Base-by-base conservation (phyloP, 2,888 invertebrate genomes). In the Brachyptera putata region DNA sequence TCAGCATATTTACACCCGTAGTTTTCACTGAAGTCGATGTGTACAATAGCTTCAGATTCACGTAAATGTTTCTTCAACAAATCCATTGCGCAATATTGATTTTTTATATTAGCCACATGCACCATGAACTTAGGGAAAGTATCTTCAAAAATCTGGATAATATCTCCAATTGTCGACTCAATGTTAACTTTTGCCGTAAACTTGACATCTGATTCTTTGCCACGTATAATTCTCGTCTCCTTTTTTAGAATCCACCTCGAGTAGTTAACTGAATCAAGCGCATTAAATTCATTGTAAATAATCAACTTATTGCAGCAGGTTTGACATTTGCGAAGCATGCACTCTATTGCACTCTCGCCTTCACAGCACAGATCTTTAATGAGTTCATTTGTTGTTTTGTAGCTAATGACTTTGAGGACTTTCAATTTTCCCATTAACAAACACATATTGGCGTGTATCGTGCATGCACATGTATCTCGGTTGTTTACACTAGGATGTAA, bases 141-240 rank as follows among this genome's bases (percentile, higher is more conserved):
- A 25, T 71, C 72, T 9, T 72, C 71, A 65, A 73, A 73, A 69
- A 73, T 72, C 59, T 69, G 68, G 3, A 70, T 65, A 60, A 74
- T 73, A 43, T 73, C 71, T 63, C 74, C 73, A 57, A 67, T 55
- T 43, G 61, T 62, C 65, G 71, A 71, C 63, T 71, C 71, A 26
- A 68, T 67, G 3, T 57, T 61, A 66, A 68, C 74, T 58, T 74
- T 75, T 67, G 74, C 73, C 1, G 68, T 66, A 65, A 76, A 74
- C 61, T 74, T 70, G 58, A 69, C 65, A 57, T 70, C 69, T 21
- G 68, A 63, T 9, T 18, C 11, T 49, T 49, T 49, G 11, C 26
- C 26, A 11, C 13, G 11, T n/a, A 14, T 49, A n/a, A 25, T 49
- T 4, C 48, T 22, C 11, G 7, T 7, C 16, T 49, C 48, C 26